Conservation (phyloP, 1,140 invertebrate species). For the Dreissena rostriformis region DNA sequence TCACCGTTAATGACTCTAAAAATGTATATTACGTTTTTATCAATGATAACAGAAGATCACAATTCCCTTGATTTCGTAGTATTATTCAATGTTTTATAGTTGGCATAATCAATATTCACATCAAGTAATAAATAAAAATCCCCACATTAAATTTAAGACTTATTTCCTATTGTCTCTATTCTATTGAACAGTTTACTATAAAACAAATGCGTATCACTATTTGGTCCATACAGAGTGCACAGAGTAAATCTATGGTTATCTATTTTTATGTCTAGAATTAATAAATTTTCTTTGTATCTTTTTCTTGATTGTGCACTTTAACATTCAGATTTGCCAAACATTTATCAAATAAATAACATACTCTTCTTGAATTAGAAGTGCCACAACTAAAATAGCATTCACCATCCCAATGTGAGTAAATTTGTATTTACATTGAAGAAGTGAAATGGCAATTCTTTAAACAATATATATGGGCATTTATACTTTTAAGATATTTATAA, state of each 20-base stretch:
- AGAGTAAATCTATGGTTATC: constrained; percentile 21
- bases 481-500: too few species aligned
- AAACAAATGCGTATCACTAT: constrained; percentile 48
- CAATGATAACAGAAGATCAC: constrained; percentile 18
- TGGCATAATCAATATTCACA: constrained; percentile 33
- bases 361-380: constrained; percentile 53
- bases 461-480: too few species aligned
- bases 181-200: constrained; percentile 28
- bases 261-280: constrained; percentile 6
- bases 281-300: constrained; percentile 39
- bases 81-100: constrained; percentile 40
- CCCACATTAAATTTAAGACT: constrained; percentile 22
- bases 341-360: constrained; percentile 35
- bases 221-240: constrained; percentile 53
- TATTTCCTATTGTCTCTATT: constrained; percentile 5
- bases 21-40: constrained; percentile 25
- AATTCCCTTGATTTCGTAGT: constrained; percentile 11
- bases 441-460: too few species aligned
- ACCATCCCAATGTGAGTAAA: constrained; percentile 50
- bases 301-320: background rate
- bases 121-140: constrained; percentile 38
- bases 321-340: constrained; percentile 30
- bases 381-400: constrained; percentile 36
- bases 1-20: constrained; percentile 22
- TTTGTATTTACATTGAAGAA: constrained; percentile 9